Evolutionary conservation across 1,140 invertebrate species (phyloP).

Genomic region (Hydropsyche tenuis): DNA sequence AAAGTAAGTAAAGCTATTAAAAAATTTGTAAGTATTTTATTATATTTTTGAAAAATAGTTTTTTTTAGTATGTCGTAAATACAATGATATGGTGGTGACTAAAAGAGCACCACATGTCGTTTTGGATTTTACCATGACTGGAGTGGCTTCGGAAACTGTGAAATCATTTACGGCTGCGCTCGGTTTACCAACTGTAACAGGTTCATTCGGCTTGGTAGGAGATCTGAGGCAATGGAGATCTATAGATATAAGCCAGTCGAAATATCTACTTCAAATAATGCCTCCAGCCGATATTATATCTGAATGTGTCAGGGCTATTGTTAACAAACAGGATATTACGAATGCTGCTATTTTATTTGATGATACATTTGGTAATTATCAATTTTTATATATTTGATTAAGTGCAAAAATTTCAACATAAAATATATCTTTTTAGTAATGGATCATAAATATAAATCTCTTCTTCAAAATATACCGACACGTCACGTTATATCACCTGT

Average conservation of each 20-base stretch:
- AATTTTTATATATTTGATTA: not conserved
- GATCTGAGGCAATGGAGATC: slow-evolving; percentile 82
- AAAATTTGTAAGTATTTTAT: not conserved
- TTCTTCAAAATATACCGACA: slow-evolving; percentile 86
- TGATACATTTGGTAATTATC: slow-evolving; percentile 74
- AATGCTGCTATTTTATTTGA: slow-evolving; percentile 92
- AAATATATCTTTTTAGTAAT: slow-evolving; percentile 66
- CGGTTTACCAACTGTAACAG: slow-evolving; percentile 80
- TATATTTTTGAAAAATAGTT: not conserved
- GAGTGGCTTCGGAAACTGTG: slow-evolving; percentile 79
- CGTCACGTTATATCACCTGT: slow-evolving; percentile 80
- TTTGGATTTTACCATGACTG: slow-evolving; percentile 79
- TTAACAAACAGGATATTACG: slow-evolving; percentile 81
- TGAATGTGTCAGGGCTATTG: slow-evolving; percentile 80
- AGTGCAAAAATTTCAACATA: not conserved
- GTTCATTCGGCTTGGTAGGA: slow-evolving; percentile 81
- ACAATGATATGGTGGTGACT: slow-evolving; percentile 68
- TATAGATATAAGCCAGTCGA: slow-evolving; percentile 70
- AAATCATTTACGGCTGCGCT: slow-evolving; percentile 81
- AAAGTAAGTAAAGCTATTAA: slow-evolving; percentile 58
- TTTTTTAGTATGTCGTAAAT: slow-evolving; percentile 71
- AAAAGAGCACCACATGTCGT: slow-evolving; percentile 76
- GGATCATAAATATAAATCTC: slow-evolving; percentile 91
- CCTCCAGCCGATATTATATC: slow-evolving; percentile 84
- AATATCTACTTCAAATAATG: slow-evolving; percentile 77